phyloP scores from a whole-genome alignment of 2,797 vertebrate genomes.

The Eospalax fontanierii region DNA sequence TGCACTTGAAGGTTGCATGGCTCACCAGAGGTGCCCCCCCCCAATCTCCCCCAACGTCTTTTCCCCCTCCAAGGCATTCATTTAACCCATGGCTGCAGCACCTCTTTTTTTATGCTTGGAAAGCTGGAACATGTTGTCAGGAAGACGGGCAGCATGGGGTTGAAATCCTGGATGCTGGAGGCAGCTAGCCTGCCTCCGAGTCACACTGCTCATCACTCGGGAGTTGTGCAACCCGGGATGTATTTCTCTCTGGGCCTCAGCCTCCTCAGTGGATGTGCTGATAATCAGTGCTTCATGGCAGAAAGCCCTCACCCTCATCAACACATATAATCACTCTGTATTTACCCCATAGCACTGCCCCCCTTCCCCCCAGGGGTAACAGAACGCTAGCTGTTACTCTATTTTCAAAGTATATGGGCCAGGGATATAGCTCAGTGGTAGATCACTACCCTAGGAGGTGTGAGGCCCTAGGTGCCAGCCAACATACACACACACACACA shows the following conservation, averaged over 20 bases:
- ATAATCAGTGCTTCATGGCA: background rate
- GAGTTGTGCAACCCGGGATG: background rate
- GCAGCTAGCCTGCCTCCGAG: background rate
- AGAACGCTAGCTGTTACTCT: background rate
- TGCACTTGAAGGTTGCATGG: accelerated
- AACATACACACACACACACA: accelerated
- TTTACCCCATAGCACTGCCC: background rate
- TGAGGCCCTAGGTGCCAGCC: background rate
- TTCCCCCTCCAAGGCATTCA: background rate
- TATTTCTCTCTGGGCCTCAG: background rate
- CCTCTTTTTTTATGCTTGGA: background rate
- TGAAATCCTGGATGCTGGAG: background rate
- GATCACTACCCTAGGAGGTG: background rate
- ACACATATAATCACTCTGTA: background rate
- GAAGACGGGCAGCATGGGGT: background rate
- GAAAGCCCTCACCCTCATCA: background rate
- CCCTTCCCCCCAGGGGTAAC: background rate
- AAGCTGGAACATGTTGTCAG: background rate
- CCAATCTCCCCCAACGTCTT: background rate
- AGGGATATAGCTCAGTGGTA: background rate
- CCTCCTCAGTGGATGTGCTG: background rate
- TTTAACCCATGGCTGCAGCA: background rate
- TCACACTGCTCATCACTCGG: background rate
- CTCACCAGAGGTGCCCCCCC: background rate
- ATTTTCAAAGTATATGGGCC: conserved; percentile 20